Base-by-base conservation (phyloP, 2,888 invertebrate genomes). In the Phania funesta region DNA sequence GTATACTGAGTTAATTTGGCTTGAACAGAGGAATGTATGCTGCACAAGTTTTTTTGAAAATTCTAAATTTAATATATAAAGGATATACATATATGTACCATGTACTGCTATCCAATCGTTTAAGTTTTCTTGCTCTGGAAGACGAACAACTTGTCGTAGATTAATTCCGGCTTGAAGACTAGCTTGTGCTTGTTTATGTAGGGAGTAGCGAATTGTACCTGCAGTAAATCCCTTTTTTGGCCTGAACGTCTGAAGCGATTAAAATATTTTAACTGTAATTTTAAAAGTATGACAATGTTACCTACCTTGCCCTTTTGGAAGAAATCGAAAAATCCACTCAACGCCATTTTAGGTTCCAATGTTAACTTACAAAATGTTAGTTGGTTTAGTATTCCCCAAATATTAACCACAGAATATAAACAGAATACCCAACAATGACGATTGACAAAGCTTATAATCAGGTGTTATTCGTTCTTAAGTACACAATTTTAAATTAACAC, bases 71-170 rank as follows among this genome's bases (percentile, higher is more conserved):
- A n/a, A n/a, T n/a, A n/a, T n/a, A n/a, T n/a, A n/a, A n/a, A n/a
- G n/a, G n/a, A n/a, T n/a, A n/a, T n/a, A n/a, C n/a, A n/a, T n/a
- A 22, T 11, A 35, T n/a, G 13, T 92, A 96, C 96, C 97, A 91
- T 98, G 97, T 4, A 98, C 97, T 18, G 97, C 97, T 44, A 97
- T 93, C 98, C 98, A 98, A 90, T 98, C 98, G 87, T 96, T 96
- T 65, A 95, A 90, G 89, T 96, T 95, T 91, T 98, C 97, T 5
- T 95, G 95, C 29, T 93, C 93, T 1, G 97, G 97, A 80, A 98
- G 91, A 88, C 94, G 94, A 0, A 98, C 98, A 1, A 95, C 97
- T 62, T 92, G 91, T 80, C 95, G 93, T 78, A 98, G 92, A 92
- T 98, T 97, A 77, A 97, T 95, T 3, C 97, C 97, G 2, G 97